A percentile compares a stretch with the other conserved stretches of the same genome.
phyloP scores from a whole-genome alignment of 2,797 vertebrate species.

The Streptopelia turtur region DNA sequence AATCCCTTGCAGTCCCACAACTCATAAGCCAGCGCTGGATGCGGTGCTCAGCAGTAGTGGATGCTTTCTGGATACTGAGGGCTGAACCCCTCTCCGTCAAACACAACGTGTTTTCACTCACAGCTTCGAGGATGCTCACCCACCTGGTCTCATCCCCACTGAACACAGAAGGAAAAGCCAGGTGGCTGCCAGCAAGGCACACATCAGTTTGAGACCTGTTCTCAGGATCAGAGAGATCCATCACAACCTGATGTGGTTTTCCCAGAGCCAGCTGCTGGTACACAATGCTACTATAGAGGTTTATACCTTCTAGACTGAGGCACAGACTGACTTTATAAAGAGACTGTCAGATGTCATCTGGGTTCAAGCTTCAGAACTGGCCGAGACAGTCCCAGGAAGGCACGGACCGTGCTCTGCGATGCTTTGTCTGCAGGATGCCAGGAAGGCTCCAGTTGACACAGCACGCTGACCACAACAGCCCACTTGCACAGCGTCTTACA shows the following conservation, averaged over 20 bases:
- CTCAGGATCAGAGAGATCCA: background rate
- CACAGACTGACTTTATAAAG: background rate
- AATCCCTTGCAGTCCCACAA: background rate
- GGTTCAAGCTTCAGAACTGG: background rate
- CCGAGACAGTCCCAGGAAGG: background rate
- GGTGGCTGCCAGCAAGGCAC: background rate
- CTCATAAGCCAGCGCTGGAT: background rate
- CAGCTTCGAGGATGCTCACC: background rate
- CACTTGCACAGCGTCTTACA: background rate
- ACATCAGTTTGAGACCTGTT: background rate
- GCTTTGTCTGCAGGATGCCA: background rate
- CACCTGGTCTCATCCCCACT: background rate
- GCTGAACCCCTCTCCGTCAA: background rate
- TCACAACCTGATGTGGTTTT: background rate
- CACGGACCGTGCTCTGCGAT: background rate
- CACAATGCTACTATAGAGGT: background rate
- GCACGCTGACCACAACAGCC: accelerated
- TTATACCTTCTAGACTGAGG: background rate
- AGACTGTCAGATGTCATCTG: background rate
- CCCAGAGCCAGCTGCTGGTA: background rate
- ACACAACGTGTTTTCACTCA: background rate
- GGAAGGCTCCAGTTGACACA: background rate
- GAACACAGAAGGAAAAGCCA: background rate
- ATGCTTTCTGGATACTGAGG: background rate
- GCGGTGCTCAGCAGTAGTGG: accelerated